Evolutionary conservation across 2,797 vertebrate genomes (phyloP).

Genomic region (Tympanoctomys barrerae): DNA sequence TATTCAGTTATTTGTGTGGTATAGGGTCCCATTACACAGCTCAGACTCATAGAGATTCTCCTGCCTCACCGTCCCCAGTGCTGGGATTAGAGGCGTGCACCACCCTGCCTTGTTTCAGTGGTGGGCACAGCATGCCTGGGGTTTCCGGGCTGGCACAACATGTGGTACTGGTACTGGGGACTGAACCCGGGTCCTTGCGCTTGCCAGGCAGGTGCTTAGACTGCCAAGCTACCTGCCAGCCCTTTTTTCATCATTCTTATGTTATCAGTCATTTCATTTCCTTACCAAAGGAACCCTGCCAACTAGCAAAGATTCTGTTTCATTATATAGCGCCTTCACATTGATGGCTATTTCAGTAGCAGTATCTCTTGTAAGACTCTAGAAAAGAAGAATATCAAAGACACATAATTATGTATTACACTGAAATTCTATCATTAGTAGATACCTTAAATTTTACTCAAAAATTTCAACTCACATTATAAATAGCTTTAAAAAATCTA

Average conservation of each 20-base stretch:
- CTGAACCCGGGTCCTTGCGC: too few species aligned
- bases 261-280: constrained; percentile 8
- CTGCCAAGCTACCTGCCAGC: too few species aligned
- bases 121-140: too few species aligned
- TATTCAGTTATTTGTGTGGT: too few species aligned
- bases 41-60: too few species aligned
- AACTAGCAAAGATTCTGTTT: constrained; percentile 96
- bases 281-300: constrained; percentile 97
- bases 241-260: not conserved
- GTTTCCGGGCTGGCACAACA: too few species aligned
- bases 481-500: not conserved
- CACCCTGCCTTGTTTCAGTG: too few species aligned
- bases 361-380: constrained; percentile 97
- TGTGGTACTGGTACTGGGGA: too few species aligned
- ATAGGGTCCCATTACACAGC: too few species aligned
- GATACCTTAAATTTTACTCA: not conserved
- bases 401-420: constrained; percentile 57
- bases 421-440: not conserved
- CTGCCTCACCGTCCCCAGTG: too few species aligned
- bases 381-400: constrained; percentile 70
- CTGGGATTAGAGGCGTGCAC: too few species aligned
- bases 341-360: constrained; percentile 97
- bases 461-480: constrained; percentile 24
- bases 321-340: constrained; percentile 97
- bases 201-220: too few species aligned